Percentiles rank a stretch among this genome's conserved stretches.
Conservation (phyloP, 2,113 vertebrate genomes). For the Poeciliopsis retropinna region DNA sequence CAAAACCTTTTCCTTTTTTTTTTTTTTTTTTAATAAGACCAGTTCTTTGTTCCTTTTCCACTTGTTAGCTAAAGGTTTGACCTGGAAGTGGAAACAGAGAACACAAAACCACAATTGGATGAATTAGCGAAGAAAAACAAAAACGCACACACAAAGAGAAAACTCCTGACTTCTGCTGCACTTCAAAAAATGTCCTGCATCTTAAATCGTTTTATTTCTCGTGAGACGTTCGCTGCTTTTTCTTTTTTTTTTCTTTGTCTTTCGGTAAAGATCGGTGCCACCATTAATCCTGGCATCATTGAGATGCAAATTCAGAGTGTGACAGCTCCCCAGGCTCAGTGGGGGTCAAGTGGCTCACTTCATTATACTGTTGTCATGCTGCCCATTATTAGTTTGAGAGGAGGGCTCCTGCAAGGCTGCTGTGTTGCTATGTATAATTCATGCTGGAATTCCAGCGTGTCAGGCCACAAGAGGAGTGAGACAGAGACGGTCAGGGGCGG, state of each 20-base stretch:
- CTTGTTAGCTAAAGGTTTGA: no score
- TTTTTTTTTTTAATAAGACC: no score
- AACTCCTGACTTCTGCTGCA: constrained; percentile 1
- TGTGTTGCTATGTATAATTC: constrained; percentile 81
- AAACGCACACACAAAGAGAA: constrained; percentile 29
- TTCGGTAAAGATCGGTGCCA: constrained; percentile 44
- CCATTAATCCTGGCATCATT: constrained; percentile 77
- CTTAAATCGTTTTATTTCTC: constrained; percentile 9
- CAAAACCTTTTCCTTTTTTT: neutral
- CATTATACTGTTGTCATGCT: constrained; percentile 82
- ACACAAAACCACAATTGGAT: constrained; percentile 22
- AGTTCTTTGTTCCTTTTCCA: no score
- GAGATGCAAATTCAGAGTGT: constrained; percentile 80
- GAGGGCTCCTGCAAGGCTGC: constrained; percentile 66
- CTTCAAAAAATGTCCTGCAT: constrained; percentile 3
- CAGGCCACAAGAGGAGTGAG: constrained; percentile 52
- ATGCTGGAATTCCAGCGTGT: constrained; percentile 78
- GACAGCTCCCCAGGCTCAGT: constrained; percentile 64
- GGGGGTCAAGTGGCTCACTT: constrained; percentile 82
- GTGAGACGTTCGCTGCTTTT: constrained; percentile 29
- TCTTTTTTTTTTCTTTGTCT: constrained; percentile 35
- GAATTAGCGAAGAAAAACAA: constrained; percentile 34
- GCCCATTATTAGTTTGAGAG: constrained; percentile 74
- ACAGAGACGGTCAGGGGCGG: constrained; percentile 33
- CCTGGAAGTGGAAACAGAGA: no score